A percentile compares a stretch with the other conserved stretches of the same genome.
These are phyloP conservation scores for Echeneis naucrates DNA, from an alignment of 2,797 vertebrate genomes.

Conservation along the genomic window DNA sequence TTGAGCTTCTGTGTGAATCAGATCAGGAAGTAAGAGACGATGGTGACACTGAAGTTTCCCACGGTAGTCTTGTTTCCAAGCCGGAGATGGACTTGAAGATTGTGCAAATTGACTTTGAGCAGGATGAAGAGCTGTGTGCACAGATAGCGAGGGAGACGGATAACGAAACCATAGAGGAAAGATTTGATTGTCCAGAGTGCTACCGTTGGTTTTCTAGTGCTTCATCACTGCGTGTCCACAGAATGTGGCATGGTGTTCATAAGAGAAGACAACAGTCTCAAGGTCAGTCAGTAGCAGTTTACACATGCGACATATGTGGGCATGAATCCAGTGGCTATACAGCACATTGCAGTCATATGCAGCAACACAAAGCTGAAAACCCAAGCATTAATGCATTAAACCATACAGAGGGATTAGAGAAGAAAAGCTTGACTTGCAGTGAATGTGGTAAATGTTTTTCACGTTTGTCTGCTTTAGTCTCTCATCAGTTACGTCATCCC, in stretches of 20 bases:
- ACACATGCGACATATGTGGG: conserved; percentile 72
- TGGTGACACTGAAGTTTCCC: conserved; percentile 27
- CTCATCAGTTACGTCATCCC: conserved; percentile 81
- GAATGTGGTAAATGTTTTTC: conserved; percentile 81
- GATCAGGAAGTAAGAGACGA: conserved; percentile 79
- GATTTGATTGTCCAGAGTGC: conserved; percentile 82
- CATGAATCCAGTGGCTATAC: conserved; percentile 67
- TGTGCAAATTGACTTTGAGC: conserved; percentile 81
- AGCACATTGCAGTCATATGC: conserved; percentile 66
- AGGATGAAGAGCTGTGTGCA: conserved; percentile 46
- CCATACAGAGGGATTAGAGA: conserved; percentile 68
- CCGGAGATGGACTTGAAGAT: conserved; percentile 82
- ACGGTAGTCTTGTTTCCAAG: conserved; percentile 53
- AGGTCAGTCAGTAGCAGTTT: conserved; percentile 68
- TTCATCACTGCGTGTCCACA: conserved; percentile 81
- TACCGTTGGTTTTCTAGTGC: conserved; percentile 80
- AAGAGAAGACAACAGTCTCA: conserved; percentile 70
- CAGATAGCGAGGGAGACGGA: conserved; percentile 1
- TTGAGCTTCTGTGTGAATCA: conserved; percentile 83
- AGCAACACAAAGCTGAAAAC: conserved; percentile 66
- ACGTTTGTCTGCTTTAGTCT: conserved; percentile 78
- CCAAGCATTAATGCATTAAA: conserved; percentile 51
- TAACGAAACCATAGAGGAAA: conserved; percentile 39
- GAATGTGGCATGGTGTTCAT: conserved; percentile 80
- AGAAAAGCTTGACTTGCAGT: conserved; percentile 72